Evolutionary conservation across 2,113 vertebrate genomes (phyloP), one percentile per base, ranked within the genome.

Genomic region (Etia nguti): DNA sequence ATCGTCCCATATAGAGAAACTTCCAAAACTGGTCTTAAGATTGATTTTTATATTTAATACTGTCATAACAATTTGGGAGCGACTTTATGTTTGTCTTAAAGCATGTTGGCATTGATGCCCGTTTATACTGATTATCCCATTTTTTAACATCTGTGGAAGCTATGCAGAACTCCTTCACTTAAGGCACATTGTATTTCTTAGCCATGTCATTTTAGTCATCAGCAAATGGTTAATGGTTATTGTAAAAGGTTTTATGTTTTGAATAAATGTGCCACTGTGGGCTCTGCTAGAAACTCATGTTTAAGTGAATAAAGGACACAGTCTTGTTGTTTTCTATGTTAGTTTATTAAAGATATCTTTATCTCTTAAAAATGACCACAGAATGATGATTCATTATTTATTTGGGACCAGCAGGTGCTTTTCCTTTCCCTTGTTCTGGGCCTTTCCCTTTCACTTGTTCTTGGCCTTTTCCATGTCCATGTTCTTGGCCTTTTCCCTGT

Each of bases 321-420:
- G 38, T n/a, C 6, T 57, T 50, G 3, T n/a, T 4, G 22, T 60
- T 84, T 85, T 79, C 3, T n/a, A 7, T 6, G 68, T 80, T 11
- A 20, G 1, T 91, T 90, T 89, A 87, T 85, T 86, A 6, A 7
- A 48, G 9, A 62, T 81, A 13, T 36, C 3, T 59, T 83, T 20
- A 16, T 86, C 59, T 83, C 10, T 52, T 29, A 36, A 81, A 22
- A 88, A 11, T 60, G 41, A 86, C 24, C 4, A 79, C 24, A 62
- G 36, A 82, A 16, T 41, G 2, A 4, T 2, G 5, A 65, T 11
- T 88, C 50, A 38, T 31, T 26, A 46, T n/a, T 80, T 56, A 36
- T 38, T 10, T 6, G 73, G 13, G 2, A 22, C 3, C 6, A 1
- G 12, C 8, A 3, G 1, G 10, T 36, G 7, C 2, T 36, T 36